Evolutionary conservation across 2,888 invertebrate species (phyloP), one percentile per base, ranked within the genome.

Genomic region (Ommatoiulus sabulosus): DNA sequence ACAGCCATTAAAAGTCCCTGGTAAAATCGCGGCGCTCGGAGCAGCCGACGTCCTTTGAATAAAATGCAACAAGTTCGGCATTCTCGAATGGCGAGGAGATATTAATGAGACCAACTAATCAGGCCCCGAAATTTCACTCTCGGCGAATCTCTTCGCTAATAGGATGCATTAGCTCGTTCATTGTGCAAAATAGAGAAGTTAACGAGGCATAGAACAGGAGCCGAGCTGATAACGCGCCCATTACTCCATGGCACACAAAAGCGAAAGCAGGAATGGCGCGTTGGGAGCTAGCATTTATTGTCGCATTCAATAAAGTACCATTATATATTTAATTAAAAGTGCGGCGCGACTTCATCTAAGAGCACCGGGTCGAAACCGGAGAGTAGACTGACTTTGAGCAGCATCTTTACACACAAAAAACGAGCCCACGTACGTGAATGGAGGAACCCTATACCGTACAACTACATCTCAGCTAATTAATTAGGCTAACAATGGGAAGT

Each of bases 121-220:
- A 63, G n/a, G 63, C n/a, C 63, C 63, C n/a, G n/a, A 63, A 63
- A 63, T 63, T 63, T 63, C n/a, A 63, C n/a, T 63, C 63, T 63
- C 3, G 3, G 63, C 17, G n/a, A 46, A 63, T 63, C 63, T n/a
- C 63, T 63, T 63, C 63, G 63, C n/a, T 63, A 63, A 63, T 63
- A 63, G n/a, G 63, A 63, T 63, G 20, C 63, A 63, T n/a, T 63
- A 63, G 63, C 63, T 63, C 63, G 63, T 63, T 63, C 3, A n/a
- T 63, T 63, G 63, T 63, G 63, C 63, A 63, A 63, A 63, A 63
- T 63, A n/a, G 2, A 63, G n/a, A 63, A 63, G n/a, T 63, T 63
- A 63, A 63, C 63, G 63, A 63, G 63, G 63, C 63, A 63, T 63
- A 17, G 17, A 63, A 63, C n/a, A 63, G 15, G 52, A 15, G 15